Conservation (phyloP, 2,113 vertebrate species). For the Otocyon megalotis region DNA sequence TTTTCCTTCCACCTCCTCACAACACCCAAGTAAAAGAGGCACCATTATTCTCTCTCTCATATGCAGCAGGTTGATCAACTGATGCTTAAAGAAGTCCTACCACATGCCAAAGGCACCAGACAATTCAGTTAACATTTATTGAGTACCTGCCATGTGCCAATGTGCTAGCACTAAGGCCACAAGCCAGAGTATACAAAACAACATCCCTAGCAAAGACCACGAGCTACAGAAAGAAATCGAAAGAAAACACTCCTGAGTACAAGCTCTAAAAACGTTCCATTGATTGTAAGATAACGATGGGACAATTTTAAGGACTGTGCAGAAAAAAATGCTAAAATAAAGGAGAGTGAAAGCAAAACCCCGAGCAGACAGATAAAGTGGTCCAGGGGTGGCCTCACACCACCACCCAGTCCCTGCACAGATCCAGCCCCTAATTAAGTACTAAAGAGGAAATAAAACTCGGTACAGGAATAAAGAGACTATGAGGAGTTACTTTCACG, state of each 20-base stretch:
- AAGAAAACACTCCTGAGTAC: neutral
- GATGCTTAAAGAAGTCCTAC: neutral
- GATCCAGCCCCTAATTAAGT: neutral
- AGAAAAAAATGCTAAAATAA: neutral
- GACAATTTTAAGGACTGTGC: neutral
- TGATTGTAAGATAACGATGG: neutral
- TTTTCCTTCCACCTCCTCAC: neutral
- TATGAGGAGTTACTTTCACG: accelerated
- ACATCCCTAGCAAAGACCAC: neutral
- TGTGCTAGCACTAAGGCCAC: neutral
- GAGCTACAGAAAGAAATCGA: neutral
- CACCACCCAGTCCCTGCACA: neutral
- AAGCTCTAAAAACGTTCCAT: neutral
- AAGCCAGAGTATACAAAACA: neutral
- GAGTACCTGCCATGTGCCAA: neutral
- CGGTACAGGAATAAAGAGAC: neutral
- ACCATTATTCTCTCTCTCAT: neutral
- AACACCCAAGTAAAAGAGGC: neutral
- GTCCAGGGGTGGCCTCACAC: neutral
- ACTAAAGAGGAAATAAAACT: neutral
- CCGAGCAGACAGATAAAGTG: neutral
- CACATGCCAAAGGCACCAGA: neutral
- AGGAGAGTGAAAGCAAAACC: neutral
- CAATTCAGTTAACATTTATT: neutral
- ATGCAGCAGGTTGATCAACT: neutral